phyloP scores from a whole-genome alignment of 2,113 vertebrate genomes.

The Camelus bactrianus region DNA sequence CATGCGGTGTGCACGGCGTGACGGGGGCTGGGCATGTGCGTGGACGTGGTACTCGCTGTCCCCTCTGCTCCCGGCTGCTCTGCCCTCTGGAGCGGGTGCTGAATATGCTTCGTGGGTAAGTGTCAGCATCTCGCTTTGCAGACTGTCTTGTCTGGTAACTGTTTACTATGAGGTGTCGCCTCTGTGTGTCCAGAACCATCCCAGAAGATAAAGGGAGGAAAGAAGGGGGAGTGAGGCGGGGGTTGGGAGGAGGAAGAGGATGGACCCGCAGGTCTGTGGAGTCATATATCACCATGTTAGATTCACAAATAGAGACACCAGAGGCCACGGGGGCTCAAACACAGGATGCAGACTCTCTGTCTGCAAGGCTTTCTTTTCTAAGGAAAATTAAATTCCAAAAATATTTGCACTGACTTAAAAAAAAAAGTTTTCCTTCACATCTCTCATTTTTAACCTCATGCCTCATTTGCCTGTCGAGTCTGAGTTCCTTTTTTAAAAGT shows the following conservation, averaged over 20 bases:
- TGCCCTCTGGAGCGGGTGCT: background rate
- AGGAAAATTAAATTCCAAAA: slow-evolving; percentile 79
- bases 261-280: background rate
- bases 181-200: slow-evolving; percentile 28
- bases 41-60: background rate
- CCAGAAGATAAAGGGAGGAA: slow-evolving; percentile 38
- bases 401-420: slow-evolving; percentile 70
- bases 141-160: background rate
- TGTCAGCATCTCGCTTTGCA: background rate
- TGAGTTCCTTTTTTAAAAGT: slow-evolving; percentile 15
- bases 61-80: background rate
- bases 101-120: background rate
- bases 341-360: slow-evolving; percentile 66
- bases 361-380: slow-evolving; percentile 35
- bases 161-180: background rate
- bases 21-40: background rate
- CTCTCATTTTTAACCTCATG: slow-evolving; percentile 72
- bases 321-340: slow-evolving; percentile 58
- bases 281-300: background rate
- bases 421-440: background rate
- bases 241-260: background rate
- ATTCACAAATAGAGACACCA: slow-evolving; percentile 69
- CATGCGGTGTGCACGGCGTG: background rate
- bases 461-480: slow-evolving; percentile 40
- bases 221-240: background rate